Evolutionary conservation across 1,140 invertebrate species (phyloP).

Genomic region (Whitmania pigra): DNA sequence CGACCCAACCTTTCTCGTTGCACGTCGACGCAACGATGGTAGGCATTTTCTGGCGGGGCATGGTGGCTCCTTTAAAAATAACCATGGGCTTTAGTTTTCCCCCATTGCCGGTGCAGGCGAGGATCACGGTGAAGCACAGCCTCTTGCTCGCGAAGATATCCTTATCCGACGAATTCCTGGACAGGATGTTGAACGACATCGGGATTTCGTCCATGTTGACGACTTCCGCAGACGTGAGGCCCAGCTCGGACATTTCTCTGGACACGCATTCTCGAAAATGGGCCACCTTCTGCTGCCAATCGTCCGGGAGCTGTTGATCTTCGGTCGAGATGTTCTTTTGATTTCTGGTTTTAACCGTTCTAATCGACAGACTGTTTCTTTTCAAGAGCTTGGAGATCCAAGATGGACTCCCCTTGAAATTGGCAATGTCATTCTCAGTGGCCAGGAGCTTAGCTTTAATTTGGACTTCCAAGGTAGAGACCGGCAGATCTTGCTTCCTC

Average conservation of each 20-base stretch:
- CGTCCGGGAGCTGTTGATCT: neutral
- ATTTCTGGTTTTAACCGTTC: neutral
- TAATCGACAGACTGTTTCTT: neutral
- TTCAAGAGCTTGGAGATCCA: conserved; percentile 11
- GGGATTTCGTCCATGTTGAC: neutral
- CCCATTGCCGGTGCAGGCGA: neutral
- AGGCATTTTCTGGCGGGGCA: neutral
- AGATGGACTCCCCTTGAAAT: neutral
- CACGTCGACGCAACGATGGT: neutral
- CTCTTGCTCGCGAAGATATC: neutral
- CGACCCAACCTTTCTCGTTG: neutral
- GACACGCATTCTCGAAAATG: neutral
- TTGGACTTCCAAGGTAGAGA: neutral
- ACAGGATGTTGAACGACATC: neutral
- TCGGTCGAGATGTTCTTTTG: neutral
- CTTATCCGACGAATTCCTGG: neutral
- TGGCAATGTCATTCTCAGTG: neutral
- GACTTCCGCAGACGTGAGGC: neutral
- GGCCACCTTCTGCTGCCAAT: neutral
- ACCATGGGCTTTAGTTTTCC: conserved; percentile 5
- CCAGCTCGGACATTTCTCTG: neutral
- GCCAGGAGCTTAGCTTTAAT: conserved; percentile 1
- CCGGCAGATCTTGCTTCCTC: neutral
- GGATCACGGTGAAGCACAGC: neutral
- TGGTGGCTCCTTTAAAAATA: conserved; percentile 3